Percentiles rank a stretch among this genome's conserved stretches.
Conservation (phyloP, 2,888 invertebrate species). For the Coelinius sp. region DNA sequence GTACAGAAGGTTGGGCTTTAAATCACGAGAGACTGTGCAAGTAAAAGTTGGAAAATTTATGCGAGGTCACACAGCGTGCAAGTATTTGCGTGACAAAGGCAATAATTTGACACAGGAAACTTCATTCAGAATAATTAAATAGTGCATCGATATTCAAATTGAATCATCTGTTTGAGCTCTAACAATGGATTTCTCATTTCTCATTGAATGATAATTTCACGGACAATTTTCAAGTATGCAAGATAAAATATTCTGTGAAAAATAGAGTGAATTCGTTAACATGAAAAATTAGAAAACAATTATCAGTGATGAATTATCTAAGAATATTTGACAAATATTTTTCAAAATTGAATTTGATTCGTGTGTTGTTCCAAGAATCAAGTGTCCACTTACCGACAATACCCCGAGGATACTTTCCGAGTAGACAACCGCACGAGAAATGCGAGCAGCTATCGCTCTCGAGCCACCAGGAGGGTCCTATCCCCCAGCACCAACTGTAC, state of each 20-base stretch:
- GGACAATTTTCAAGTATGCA: too few species aligned
- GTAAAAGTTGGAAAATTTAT: conserved; percentile 21
- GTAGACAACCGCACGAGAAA: conserved; percentile 72
- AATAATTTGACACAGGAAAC: not conserved
- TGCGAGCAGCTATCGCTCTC: conserved; percentile 64
- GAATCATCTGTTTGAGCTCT: not conserved
- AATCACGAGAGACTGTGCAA: conserved; percentile 1
- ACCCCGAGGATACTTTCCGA: conserved; percentile 68
- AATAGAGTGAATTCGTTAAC: too few species aligned
- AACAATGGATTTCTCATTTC: not conserved
- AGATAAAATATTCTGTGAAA: too few species aligned
- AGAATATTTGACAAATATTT: not conserved
- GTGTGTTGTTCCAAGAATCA: not conserved
- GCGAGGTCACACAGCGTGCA: conserved; percentile 27
- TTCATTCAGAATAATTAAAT: not conserved
- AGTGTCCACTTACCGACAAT: conserved; percentile 64
- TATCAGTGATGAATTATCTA: too few species aligned
- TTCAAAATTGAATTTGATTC: not conserved
- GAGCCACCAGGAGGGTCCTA: conserved; percentile 59
- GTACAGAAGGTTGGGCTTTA: not conserved
- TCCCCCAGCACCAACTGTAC: conserved; percentile 33
- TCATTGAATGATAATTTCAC: not conserved
- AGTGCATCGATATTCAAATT: not conserved
- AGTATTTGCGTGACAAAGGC: conserved; percentile 4
- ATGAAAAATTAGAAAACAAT: too few species aligned